Evolutionary conservation across 2,888 invertebrate genomes (phyloP).

Genomic region (Physocephala rufipes): DNA sequence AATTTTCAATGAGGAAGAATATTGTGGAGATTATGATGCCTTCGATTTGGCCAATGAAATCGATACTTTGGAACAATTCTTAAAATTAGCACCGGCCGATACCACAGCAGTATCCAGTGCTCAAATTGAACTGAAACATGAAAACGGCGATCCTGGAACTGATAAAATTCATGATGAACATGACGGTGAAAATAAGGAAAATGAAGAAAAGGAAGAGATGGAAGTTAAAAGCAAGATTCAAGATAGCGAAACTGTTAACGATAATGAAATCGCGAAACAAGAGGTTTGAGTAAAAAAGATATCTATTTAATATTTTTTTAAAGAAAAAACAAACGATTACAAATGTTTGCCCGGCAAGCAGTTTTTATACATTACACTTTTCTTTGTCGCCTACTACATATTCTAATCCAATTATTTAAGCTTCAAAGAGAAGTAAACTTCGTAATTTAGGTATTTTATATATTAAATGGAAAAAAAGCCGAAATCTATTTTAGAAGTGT

Average conservation of each 20-base stretch:
- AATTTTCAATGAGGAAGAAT: constrained; percentile 87
- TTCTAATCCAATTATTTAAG: constrained; percentile 21
- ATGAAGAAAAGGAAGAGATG: constrained; percentile 51
- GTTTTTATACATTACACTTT: constrained; percentile 13
- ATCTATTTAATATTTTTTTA: constrained; percentile 2
- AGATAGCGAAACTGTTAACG: constrained; percentile 42
- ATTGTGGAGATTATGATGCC: constrained; percentile 92
- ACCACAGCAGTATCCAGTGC: constrained; percentile 65
- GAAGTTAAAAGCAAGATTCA: constrained; percentile 41
- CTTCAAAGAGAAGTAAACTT: constrained; percentile 12
- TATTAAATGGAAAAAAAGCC: constrained; percentile 31
- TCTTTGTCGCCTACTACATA: constrained; percentile 25
- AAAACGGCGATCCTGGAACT: constrained; percentile 55
- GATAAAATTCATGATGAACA: constrained; percentile 59
- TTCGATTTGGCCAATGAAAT: constrained; percentile 92
- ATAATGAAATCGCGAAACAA: constrained; percentile 43
- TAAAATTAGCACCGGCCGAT: constrained; percentile 76
- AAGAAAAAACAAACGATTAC: not conserved
- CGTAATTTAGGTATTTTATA: constrained; percentile 19
- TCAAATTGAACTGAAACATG: constrained; percentile 64
- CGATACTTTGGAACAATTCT: constrained; percentile 87
- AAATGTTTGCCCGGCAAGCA: not conserved
- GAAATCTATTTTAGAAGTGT: constrained; percentile 26
- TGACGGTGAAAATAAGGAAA: constrained; percentile 59
- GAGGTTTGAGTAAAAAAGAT: constrained; percentile 37